Evolutionary conservation across 1,140 invertebrate genomes (phyloP), one percentile per base, ranked within the genome.

Genomic region (Polypedilum vanderplanki): DNA sequence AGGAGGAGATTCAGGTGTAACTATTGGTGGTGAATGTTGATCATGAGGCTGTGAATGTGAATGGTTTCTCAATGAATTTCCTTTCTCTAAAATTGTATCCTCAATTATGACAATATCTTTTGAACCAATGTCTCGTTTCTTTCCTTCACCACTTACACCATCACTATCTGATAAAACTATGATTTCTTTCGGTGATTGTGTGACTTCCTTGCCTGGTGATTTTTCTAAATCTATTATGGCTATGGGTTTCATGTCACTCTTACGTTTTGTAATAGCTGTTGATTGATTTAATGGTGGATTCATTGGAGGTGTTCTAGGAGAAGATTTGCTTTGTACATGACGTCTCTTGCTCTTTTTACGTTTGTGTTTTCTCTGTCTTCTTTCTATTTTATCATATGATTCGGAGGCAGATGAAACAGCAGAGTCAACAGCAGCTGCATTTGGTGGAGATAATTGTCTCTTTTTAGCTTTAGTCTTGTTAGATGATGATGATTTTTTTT

Each of bases 211-310:
- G 80, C 93, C 93, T 0, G 92, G 92, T n/a, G 91, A 93, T 74
- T 89, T 87, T 78, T 93, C 92, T 73, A 95, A 83, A 83, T 95
- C 93, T 75, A 94, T 94, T 41, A 94, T 91, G 3, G 92, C 92
- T 15, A 93, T 90, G 1, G 92, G 92, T 75, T 87, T 87, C 0
- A 83, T 80, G n/a, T 81, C 80, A 0, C 85, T 78, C 41, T 88
- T 87, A 0, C 83, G 81, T 73, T 85, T 85, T 0, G 78, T 73
- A 33, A 83, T 85, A 4, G 84, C 84, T 67, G 83, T 84, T 70
- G 24, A 33, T 33, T 33, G 24, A 5, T 5, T 33, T 33, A 7
- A 17, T 57, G 20, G 20, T 70, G 65, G 65, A 8, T 70, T 70
- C 65, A 57, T 57, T 57, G 46, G 46, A 57, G 65, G 65, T 20